phyloP scores from a whole-genome alignment of 2,113 vertebrate species.

The Eublepharis macularius region DNA sequence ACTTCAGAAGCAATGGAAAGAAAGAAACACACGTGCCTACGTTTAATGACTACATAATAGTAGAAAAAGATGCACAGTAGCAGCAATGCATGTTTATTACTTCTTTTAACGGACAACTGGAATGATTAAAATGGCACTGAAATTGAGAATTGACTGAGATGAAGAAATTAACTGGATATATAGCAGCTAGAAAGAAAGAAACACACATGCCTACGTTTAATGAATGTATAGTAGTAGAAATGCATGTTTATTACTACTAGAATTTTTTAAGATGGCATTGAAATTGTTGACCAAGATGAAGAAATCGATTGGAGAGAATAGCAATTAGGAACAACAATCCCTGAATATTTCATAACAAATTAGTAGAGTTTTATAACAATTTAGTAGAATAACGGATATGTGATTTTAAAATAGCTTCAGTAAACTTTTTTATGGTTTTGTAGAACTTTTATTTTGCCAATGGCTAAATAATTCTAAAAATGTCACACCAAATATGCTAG shows the following conservation, averaged over 20 bases:
- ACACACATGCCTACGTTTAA: constrained; percentile 43
- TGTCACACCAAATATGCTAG: not conserved
- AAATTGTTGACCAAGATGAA: not conserved
- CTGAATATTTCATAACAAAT: too few species aligned
- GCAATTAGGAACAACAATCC: constrained; percentile 36
- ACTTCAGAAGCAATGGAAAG: constrained; percentile 62
- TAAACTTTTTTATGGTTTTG: not conserved
- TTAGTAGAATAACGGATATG: not conserved
- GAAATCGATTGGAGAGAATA: not conserved
- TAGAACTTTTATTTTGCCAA: not conserved
- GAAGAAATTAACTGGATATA: not conserved
- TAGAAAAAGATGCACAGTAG: not conserved
- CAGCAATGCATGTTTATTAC: not conserved
- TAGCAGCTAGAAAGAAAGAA: constrained; percentile 33
- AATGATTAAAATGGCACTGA: constrained; percentile 23
- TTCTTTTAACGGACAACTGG: not conserved
- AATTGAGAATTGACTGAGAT: not conserved
- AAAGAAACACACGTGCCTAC: constrained; percentile 38
- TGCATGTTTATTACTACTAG: not conserved
- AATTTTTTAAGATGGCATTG: constrained; percentile 25
- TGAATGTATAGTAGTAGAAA: constrained; percentile 19
- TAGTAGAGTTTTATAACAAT: not conserved
- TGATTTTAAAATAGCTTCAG: not conserved
- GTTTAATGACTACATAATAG: constrained; percentile 22
- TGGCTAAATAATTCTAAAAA: not conserved